phyloP scores from a whole-genome alignment of 2,888 invertebrate genomes.

The Esperia sulphurella region DNA sequence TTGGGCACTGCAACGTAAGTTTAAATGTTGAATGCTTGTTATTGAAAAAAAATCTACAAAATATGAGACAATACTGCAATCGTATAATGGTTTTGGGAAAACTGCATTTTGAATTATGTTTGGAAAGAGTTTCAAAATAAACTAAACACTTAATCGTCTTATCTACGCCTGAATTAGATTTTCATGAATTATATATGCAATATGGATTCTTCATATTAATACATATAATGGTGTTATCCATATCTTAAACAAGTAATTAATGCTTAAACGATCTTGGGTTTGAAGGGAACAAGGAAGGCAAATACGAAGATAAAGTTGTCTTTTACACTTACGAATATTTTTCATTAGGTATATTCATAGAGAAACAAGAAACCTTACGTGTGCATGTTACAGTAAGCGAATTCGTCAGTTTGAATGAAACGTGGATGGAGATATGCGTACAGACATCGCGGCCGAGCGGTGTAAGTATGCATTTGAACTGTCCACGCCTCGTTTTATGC shows the following conservation, averaged over 20 bases:
- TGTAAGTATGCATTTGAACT: slow-evolving; percentile 59
- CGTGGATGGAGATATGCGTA: slow-evolving; percentile 50
- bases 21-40: background rate
- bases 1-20: slow-evolving; percentile 53
- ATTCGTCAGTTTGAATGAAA: slow-evolving; percentile 25
- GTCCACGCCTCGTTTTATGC: slow-evolving; percentile 26
- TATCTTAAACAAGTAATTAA: no score
- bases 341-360: slow-evolving; percentile 39
- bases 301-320: background rate
- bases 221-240: no score
- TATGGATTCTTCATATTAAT: no score
- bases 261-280: no score
- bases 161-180: no score
- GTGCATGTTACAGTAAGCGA: slow-evolving; percentile 34
- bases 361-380: slow-evolving; percentile 34
- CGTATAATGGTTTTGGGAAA: no score
- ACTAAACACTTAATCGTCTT: background rate
- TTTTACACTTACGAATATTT: slow-evolving; percentile 2
- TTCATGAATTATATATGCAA: no score
- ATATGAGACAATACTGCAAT: no score
- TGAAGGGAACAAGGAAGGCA: background rate
- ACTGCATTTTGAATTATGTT: no score
- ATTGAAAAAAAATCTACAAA: no score
- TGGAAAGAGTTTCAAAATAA: background rate
- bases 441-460: slow-evolving; percentile 48